Conservation (phyloP, 2,113 vertebrate genomes). For the Taurulus bubalis region DNA sequence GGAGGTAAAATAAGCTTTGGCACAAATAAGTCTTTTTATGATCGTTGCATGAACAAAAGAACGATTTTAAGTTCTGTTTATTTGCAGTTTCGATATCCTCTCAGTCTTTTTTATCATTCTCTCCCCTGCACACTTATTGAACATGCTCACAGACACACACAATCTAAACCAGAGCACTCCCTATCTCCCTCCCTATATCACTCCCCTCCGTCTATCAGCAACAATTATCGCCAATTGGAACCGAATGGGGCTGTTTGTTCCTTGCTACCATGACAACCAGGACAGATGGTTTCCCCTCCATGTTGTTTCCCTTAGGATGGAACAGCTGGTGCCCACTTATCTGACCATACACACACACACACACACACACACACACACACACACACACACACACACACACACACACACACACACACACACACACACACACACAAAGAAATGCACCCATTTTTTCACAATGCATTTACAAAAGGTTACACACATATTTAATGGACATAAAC, state of each 20-base stretch:
- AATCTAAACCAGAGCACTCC: slow-evolving; percentile 24
- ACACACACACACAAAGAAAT: slow-evolving; percentile 4
- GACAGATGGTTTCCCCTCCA: slow-evolving; percentile 57
- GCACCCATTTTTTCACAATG: neutral
- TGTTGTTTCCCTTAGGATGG: slow-evolving; percentile 40
- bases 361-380: slow-evolving; percentile 14
- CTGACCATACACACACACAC: slow-evolving; percentile 23
- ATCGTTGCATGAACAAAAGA: slow-evolving; percentile 11
- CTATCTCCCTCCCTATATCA: slow-evolving; percentile 22
- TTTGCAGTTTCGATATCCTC: neutral
- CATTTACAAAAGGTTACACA: neutral
- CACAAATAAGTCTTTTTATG: slow-evolving; percentile 16
- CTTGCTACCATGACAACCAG: slow-evolving; percentile 69
- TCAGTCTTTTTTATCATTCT: neutral
- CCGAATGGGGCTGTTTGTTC: slow-evolving; percentile 71
- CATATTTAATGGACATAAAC: neutral
- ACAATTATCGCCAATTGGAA: slow-evolving; percentile 66
- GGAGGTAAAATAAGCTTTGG: slow-evolving; percentile 35
- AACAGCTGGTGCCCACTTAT: slow-evolving; percentile 70
- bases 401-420: slow-evolving; percentile 18
- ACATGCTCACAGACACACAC: slow-evolving; percentile 7
- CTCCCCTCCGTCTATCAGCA: slow-evolving; percentile 52
- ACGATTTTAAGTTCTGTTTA: neutral
- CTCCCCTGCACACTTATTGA: neutral
- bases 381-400: slow-evolving; percentile 20